Evolutionary conservation across 2,797 vertebrate species (phyloP).

Genomic region (Ispidina picta): DNA sequence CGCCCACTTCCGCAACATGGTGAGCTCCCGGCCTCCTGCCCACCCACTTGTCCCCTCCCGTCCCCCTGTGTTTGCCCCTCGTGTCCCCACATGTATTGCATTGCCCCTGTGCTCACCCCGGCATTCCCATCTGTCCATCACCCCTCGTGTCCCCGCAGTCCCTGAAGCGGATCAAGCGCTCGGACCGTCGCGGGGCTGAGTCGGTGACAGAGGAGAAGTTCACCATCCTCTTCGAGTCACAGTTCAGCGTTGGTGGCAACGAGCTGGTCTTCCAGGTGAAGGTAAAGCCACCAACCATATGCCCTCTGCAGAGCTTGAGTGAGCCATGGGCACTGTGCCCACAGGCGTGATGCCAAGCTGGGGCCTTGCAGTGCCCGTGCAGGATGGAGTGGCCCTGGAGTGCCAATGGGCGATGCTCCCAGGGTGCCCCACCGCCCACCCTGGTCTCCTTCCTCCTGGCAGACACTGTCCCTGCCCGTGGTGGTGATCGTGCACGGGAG

Average conservation of each 20-base stretch:
- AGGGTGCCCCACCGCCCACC: neutral
- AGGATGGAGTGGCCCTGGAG: neutral
- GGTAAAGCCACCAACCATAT: slow-evolving; percentile 65
- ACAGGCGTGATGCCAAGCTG: neutral
- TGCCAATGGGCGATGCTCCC: neutral
- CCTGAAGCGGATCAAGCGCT: slow-evolving; percentile 94
- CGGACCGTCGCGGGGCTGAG: slow-evolving; percentile 91
- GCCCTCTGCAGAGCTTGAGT: neutral
- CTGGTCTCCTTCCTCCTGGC: neutral
- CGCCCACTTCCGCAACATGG: slow-evolving; percentile 90
- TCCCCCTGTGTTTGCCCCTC: neutral
- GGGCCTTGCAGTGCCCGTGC: rapidly evolving
- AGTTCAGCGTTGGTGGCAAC: slow-evolving; percentile 95
- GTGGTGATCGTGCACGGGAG: slow-evolving; percentile 96
- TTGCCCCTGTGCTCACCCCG: neutral
- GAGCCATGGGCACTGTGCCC: neutral
- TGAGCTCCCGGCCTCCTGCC: slow-evolving; percentile 4
- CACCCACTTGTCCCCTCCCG: no score
- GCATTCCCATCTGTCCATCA: neutral
- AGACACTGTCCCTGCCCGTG: slow-evolving; percentile 94
- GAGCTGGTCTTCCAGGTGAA: slow-evolving; percentile 96
- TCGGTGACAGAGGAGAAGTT: slow-evolving; percentile 97
- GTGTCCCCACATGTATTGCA: neutral
- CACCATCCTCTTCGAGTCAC: slow-evolving; percentile 94
- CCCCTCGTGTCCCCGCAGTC: slow-evolving; percentile 77